Evolutionary conservation across 2,888 invertebrate genomes (phyloP).

Genomic region (Vannuccia rotundouncinata): DNA sequence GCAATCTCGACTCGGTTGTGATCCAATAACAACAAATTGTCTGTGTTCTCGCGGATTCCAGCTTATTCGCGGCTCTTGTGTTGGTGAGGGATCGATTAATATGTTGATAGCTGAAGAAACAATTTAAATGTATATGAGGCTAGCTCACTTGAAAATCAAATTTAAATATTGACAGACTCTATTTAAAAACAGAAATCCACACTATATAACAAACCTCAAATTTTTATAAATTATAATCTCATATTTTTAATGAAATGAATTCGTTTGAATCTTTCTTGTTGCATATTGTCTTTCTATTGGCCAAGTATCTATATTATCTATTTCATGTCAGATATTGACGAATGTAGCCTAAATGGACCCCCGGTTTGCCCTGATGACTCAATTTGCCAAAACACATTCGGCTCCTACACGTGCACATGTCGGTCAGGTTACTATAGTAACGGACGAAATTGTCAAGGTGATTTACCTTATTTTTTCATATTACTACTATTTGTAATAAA

Average conservation of each 20-base stretch:
- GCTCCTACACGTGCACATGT: conserved; percentile 1
- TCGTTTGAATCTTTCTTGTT: too few relatives aligned
- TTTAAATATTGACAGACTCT: too few relatives aligned
- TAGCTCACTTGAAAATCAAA: too few relatives aligned
- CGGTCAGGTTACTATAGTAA: conserved; percentile 9
- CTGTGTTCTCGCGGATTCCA: not conserved
- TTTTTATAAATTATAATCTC: not conserved
- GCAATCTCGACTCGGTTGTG: conserved; percentile 9
- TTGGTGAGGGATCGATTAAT: too few relatives aligned
- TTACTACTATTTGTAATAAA: too few relatives aligned
- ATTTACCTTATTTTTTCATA: too few relatives aligned
- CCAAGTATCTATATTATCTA: too few relatives aligned
- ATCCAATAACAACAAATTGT: not conserved
- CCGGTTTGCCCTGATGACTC: not conserved
- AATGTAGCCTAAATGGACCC: not conserved
- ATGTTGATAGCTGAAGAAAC: too few relatives aligned
- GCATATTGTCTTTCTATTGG: too few relatives aligned
- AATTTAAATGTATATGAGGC: too few relatives aligned
- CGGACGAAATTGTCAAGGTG: not conserved
- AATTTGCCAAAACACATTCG: not conserved
- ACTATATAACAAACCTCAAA: not conserved
- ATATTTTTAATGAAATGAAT: not conserved
- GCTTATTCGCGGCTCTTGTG: not conserved
- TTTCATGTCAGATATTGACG: conserved; percentile 8
- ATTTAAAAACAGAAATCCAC: too few relatives aligned